phyloP scores from a whole-genome alignment of 2,888 invertebrate species.

The Loripinus fragilis region DNA sequence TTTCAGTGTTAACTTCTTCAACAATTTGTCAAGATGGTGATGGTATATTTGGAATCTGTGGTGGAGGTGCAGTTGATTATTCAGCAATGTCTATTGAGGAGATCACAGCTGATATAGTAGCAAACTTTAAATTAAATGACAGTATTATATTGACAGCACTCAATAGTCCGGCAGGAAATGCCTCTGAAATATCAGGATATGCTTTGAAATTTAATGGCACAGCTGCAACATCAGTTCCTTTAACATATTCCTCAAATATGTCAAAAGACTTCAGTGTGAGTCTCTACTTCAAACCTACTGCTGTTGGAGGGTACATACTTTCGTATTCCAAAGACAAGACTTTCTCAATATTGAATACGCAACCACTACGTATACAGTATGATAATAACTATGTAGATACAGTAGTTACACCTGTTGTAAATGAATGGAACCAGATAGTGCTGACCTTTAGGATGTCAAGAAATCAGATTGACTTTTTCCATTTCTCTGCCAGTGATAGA shows the following conservation, averaged over 20 bases:
- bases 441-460: constrained; percentile 55
- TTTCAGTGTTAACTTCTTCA: constrained; percentile 40
- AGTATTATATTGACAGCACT: constrained; percentile 55
- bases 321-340: constrained; percentile 64
- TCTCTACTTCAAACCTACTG: constrained; percentile 66
- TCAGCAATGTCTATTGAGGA: constrained; percentile 49
- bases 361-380: constrained; percentile 61
- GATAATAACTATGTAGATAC: constrained; percentile 35
- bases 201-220: constrained; percentile 67
- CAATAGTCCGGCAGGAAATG: constrained; percentile 27
- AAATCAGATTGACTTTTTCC: constrained; percentile 55
- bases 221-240: constrained; percentile 50
- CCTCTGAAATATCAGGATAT: constrained; percentile 58
- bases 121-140: constrained; percentile 41
- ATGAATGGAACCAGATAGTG: constrained; percentile 72
- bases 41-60: constrained; percentile 63
- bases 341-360: constrained; percentile 63
- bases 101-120: constrained; percentile 35
- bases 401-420: constrained; percentile 29
- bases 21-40: constrained; percentile 50
- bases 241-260: constrained; percentile 41
- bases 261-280: constrained; percentile 63
- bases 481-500: constrained; percentile 57
- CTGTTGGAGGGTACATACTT: constrained; percentile 61
- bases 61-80: constrained; percentile 46